These are phyloP conservation scores for Oceanodroma tethys DNA, from an alignment of 2,113 vertebrate species.

Conservation along the genomic window DNA sequence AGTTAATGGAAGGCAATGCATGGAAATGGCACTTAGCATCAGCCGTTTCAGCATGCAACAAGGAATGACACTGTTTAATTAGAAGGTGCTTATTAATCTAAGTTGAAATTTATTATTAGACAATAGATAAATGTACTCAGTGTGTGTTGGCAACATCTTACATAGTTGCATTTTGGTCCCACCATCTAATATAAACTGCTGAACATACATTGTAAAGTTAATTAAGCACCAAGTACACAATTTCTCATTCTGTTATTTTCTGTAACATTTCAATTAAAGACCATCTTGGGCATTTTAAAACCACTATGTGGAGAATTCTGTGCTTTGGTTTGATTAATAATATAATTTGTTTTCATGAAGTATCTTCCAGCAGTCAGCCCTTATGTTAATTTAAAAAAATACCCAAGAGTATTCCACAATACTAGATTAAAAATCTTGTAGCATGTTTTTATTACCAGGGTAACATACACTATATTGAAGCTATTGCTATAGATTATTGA, in stretches of 20 bases:
- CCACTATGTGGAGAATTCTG: not conserved
- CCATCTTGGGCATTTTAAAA: slow-evolving; percentile 18
- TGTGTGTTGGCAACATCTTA: not conserved
- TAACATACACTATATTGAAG: not conserved
- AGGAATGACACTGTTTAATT: not conserved
- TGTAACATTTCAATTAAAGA: slow-evolving; percentile 35
- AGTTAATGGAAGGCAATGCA: not conserved
- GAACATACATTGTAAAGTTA: slow-evolving; percentile 1
- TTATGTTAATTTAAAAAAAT: not conserved
- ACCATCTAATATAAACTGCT: not conserved
- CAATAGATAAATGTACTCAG: not conserved
- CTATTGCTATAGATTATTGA: not conserved
- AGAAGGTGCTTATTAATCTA: not conserved
- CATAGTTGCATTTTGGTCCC: not conserved
- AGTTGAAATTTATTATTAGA: not conserved
- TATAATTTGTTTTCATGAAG: not conserved
- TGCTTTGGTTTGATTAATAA: slow-evolving; percentile 37
- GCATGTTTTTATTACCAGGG: not conserved
- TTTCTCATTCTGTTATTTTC: slow-evolving; percentile 18
- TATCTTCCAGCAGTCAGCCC: not conserved
- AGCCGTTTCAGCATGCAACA: not conserved
- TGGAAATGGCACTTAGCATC: not conserved
- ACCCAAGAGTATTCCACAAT: not conserved
- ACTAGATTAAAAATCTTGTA: not conserved
- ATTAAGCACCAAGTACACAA: slow-evolving; percentile 21